Evolutionary conservation across 2,113 vertebrate species (phyloP), one percentile per base, ranked within the genome.

Genomic region (Paradoxurus hermaphroditus): DNA sequence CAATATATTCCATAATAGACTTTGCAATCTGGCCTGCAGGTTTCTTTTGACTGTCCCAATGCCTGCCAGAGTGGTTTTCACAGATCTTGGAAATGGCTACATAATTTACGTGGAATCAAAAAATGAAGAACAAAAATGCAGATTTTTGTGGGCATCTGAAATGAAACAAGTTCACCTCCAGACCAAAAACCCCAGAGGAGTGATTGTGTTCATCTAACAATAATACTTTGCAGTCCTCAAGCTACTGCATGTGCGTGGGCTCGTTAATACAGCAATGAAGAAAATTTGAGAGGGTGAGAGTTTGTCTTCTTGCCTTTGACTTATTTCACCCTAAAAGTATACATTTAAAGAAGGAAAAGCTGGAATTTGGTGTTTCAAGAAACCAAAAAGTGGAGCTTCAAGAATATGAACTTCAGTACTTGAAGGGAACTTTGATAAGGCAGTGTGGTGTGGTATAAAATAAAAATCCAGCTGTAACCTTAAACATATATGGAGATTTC

Each of bases 61-160:
- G 51, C 11, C 51, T 88, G 51, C 65, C 68, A 82, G 67, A 63
- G 9, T 53, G 82, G 36, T 95, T 94, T 96, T 83, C 72, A 81
- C 65, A 95, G 63, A 85, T 88, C 67, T 25, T 70, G 29, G 59
- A 94, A 95, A 62, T 67, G 72, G 75, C 53, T 95, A 49, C 31
- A 44, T 63, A 90, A 95, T 85, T 56, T 95, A 82, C 86, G 29
- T 87, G 15, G 51, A 96, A 77, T 92, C 51, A 90, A 23, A 81
- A 85, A 96, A 82, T 85, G n/a, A 97, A 96, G 49, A 95, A 63
- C 41, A 90, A 95, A 63, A 96, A 97, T 70, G n/a, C 14, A 94
- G 59, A 72, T 67, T 96, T 91, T 12, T 72, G 36, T 78, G 51
- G 25, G 49, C 62, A 59, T 95, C 68, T 82, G 83, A 97, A 97